A percentile compares a stretch with the other conserved stretches of the same genome.
Evolutionary conservation across 2,797 vertebrate genomes (phyloP).

Genomic region (Pantherophis vulpinus): DNA sequence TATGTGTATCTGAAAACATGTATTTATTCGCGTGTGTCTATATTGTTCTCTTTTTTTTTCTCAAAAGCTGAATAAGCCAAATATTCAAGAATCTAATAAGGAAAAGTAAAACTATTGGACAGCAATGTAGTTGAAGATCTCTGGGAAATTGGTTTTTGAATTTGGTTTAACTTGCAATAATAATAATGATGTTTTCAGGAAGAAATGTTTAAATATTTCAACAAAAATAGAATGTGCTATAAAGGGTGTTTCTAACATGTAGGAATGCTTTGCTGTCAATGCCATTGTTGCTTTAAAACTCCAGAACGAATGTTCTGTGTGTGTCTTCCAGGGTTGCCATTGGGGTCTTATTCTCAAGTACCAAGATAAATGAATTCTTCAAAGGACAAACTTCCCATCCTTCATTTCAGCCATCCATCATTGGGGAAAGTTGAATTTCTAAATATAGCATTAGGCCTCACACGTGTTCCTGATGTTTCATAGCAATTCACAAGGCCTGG

Average conservation of each 20-base stretch:
- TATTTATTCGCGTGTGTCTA: neutral
- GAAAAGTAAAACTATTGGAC: neutral
- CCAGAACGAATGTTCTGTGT: neutral
- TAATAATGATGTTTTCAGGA: neutral
- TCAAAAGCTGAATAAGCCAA: neutral
- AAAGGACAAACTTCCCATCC: constrained; percentile 38
- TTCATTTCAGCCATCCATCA: constrained; percentile 54
- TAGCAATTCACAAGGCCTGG: neutral
- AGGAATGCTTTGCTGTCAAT: neutral
- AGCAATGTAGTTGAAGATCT: neutral
- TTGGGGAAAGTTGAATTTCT: constrained; percentile 31
- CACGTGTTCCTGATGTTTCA: constrained; percentile 26
- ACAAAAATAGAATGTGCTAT: constrained; percentile 18
- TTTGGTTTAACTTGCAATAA: neutral
- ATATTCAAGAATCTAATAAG: neutral
- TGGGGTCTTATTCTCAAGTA: constrained; percentile 12
- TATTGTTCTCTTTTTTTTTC: neutral
- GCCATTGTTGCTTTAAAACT: neutral
- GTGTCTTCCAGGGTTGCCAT: constrained; percentile 17
- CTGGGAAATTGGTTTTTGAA: constrained; percentile 1
- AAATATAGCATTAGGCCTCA: neutral
- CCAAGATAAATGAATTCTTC: constrained; percentile 48
- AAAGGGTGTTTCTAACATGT: constrained; percentile 14
- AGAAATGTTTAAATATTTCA: neutral
- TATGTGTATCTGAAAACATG: neutral